Evolutionary conservation across 2,113 vertebrate genomes (phyloP).

Genomic region (Bos indicus): DNA sequence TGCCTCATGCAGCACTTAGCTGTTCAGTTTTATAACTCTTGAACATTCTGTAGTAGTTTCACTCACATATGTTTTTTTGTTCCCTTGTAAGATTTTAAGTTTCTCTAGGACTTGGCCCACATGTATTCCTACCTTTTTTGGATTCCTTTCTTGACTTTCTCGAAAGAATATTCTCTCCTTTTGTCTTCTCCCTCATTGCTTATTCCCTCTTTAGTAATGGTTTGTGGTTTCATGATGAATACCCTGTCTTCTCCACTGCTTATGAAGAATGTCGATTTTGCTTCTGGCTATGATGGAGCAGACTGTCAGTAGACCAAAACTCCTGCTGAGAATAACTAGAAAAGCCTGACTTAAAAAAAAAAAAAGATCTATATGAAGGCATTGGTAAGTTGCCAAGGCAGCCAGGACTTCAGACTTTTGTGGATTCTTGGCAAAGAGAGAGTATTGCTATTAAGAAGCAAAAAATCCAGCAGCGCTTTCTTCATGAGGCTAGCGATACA

Average conservation of each 20-base stretch:
- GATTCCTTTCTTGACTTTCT: background rate
- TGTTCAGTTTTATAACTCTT: background rate
- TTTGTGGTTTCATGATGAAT: constrained; percentile 11
- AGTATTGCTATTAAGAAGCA: constrained; percentile 41
- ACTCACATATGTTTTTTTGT: background rate
- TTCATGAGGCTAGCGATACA: background rate
- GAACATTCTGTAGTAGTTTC: background rate
- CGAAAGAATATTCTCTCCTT: background rate
- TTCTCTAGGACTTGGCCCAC: background rate
- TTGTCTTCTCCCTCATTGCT: background rate
- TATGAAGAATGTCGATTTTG: constrained; percentile 41
- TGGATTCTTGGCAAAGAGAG: constrained; percentile 46
- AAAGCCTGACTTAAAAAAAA: constrained; percentile 22
- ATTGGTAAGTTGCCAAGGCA: constrained; percentile 50
- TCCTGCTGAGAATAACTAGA: constrained; percentile 51
- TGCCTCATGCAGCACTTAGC: background rate
- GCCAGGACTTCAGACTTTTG: constrained; percentile 37
- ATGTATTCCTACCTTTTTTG: background rate
- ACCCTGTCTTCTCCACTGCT: background rate
- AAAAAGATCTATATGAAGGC: constrained; percentile 1
- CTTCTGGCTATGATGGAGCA: constrained; percentile 30
- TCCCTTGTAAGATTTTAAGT: background rate
- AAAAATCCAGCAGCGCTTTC: constrained; percentile 34
- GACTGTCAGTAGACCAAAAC: constrained; percentile 38
- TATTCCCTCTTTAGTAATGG: background rate